These are phyloP conservation scores for Erynnis tages DNA, from an alignment of 2,888 invertebrate genomes.

Conservation along the genomic window DNA sequence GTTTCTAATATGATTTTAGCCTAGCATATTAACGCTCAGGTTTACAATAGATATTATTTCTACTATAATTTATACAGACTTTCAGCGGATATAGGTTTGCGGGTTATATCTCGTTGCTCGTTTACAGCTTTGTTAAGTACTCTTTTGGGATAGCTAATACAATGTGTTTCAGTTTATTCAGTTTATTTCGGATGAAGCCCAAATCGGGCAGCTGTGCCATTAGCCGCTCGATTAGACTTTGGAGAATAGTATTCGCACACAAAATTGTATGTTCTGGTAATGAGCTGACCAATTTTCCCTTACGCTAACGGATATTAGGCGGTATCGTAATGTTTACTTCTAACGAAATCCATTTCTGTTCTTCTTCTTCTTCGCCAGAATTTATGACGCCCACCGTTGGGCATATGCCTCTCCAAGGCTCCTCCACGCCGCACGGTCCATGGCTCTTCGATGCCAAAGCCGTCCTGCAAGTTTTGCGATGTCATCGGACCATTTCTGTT, in stretches of 20 bases:
- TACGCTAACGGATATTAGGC: background rate
- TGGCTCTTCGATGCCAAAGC: no score
- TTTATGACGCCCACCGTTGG: no score
- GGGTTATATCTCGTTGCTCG: background rate
- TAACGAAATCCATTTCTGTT: background rate
- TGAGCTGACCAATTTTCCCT: background rate
- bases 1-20: no score
- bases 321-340: background rate
- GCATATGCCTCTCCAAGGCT: no score
- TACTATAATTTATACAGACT: no score
- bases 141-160: conserved; percentile 20
- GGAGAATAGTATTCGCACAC: conserved; percentile 10
- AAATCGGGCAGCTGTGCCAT: conserved; percentile 7
- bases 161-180: conserved; percentile 13
- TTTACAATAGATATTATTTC: no score
- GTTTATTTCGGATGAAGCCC: conserved; percentile 14
- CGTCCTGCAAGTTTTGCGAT: no score
- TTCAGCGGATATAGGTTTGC: no score
- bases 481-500: no score
- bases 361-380: no score
- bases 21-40: no score
- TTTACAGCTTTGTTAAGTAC: conserved; percentile 8
- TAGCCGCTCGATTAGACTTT: conserved; percentile 13
- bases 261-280: background rate
- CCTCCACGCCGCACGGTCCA: no score